Evolutionary conservation across 2,797 vertebrate species (phyloP), one percentile per base, ranked within the genome.

Genomic region (Lagocephalus sceleratus): DNA sequence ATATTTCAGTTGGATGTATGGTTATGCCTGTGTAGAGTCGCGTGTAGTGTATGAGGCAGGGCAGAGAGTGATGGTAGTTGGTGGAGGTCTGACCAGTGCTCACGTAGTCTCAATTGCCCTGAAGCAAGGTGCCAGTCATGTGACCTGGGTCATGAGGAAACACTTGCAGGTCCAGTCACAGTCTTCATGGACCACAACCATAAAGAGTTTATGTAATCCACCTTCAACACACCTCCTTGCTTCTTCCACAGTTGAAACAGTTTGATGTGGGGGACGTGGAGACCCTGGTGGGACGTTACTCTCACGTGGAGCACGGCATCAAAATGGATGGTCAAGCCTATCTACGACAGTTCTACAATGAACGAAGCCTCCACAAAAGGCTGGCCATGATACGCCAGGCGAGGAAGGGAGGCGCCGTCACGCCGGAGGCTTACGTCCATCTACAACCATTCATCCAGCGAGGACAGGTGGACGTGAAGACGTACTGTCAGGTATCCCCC

Each of bases 141-240:
- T 93, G 72, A 91, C 86, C 25, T 92, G 90, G 91, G 81, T 91
- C 66, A 87, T 91, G 85, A 88, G 90, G 63, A 93, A 92, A 76
- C 82, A 93, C 76, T 75, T 92, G 54, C 90, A 93, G 90, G 91
- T 91, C 45, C 47, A 63, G 55, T 69, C 47, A 56, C 42, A 44
- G 55, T 63, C 38, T 49, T 61, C 63, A 74, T 73, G 63, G 26
- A 20, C 16, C 57, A 50, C 52, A 75, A 57, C 22, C 16, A 54
- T 44, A 29, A 55, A 49, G 29, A 55, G 20, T 26, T 25, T 16
- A 40, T 16, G 20, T 9, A 11, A 15, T 19, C 44, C 50, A 17
- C 14, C 26, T 25, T 47, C 39, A 26, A 21, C 41, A 46, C 42
- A 52, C n/a, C 6, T 25, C 40, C 6, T 5, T 12, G 5, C 7